Conservation (phyloP, 2,797 vertebrate species). For the Chanos chanos region DNA sequence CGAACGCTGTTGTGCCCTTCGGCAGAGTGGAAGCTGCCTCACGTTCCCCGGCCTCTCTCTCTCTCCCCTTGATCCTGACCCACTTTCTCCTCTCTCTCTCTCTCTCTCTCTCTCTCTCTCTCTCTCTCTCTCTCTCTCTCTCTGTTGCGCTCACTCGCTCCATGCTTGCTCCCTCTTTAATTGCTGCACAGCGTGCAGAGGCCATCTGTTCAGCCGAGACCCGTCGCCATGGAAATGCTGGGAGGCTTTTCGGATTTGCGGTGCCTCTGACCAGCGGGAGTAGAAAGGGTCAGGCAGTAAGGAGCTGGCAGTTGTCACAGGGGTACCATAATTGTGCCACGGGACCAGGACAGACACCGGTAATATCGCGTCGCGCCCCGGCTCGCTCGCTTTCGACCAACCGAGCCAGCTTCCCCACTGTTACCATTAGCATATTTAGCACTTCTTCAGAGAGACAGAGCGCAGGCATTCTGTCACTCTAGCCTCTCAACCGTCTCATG, state of each 20-base stretch:
- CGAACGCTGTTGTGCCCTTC: conserved; percentile 35
- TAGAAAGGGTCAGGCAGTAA: conserved; percentile 65
- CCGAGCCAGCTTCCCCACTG: too few relatives aligned
- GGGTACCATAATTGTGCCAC: conserved; percentile 44
- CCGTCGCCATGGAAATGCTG: conserved; percentile 81
- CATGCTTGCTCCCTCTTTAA: conserved; percentile 70
- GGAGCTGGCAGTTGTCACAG: conserved; percentile 40
- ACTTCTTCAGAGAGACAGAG: too few relatives aligned
- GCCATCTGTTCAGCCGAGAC: conserved; percentile 87
- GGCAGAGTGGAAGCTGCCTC: conserved; percentile 54
- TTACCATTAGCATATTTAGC: too few relatives aligned
- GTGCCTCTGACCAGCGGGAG: conserved; percentile 66
- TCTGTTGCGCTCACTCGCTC: conserved; percentile 47
- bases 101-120: conserved; percentile 6
- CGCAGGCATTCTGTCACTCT: too few relatives aligned
- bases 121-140: conserved; percentile 11
- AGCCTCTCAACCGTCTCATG: too few relatives aligned
- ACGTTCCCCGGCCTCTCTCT: conserved; percentile 42
- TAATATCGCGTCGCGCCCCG: too few relatives aligned
- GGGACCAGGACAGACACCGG: too few relatives aligned
- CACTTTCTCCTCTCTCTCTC: conserved; percentile 38
- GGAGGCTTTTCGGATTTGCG: conserved; percentile 88
- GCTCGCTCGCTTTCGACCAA: too few relatives aligned
- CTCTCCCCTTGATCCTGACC: conserved; percentile 37
- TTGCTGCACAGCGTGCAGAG: conserved; percentile 81